These are phyloP conservation scores for Montipora sp. DNA, from an alignment of 64 coral and sea anemone species.

Conservation along the genomic window DNA sequence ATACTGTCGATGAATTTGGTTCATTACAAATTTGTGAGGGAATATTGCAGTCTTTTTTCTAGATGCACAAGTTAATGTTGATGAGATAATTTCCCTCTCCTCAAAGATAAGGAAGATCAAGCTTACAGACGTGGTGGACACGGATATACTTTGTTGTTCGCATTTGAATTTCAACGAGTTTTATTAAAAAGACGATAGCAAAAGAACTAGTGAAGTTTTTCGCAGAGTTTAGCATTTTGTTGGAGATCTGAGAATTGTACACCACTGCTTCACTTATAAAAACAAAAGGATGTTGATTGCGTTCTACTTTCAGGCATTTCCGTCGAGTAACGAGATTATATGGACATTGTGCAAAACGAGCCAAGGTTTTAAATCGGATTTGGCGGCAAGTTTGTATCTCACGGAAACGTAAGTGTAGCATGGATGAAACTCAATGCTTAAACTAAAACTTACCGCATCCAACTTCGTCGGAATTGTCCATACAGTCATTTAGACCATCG, in stretches of 20 bases:
- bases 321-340: background rate
- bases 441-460: constrained; percentile 69
- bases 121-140: too few relatives aligned
- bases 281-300: too few relatives aligned
- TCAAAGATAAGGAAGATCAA: background rate
- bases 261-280: too few relatives aligned
- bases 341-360: too few relatives aligned
- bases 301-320: background rate
- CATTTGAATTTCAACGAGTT: constrained; percentile 18
- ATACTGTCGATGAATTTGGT: too few relatives aligned
- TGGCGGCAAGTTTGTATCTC: background rate
- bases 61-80: background rate
- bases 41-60: too few relatives aligned
- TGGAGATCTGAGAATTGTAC: too few relatives aligned
- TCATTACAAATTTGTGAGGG: too few relatives aligned
- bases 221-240: background rate
- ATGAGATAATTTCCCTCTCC: background rate
- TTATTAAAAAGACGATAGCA: background rate
- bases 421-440: background rate
- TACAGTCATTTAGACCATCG: constrained; percentile 84
- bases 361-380: background rate
- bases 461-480: constrained; percentile 86
- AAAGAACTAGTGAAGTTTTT: background rate
- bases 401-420: background rate
- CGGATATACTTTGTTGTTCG: background rate